Conservation (phyloP, 2,113 vertebrate genomes). For the Tiliqua scincoides region DNA sequence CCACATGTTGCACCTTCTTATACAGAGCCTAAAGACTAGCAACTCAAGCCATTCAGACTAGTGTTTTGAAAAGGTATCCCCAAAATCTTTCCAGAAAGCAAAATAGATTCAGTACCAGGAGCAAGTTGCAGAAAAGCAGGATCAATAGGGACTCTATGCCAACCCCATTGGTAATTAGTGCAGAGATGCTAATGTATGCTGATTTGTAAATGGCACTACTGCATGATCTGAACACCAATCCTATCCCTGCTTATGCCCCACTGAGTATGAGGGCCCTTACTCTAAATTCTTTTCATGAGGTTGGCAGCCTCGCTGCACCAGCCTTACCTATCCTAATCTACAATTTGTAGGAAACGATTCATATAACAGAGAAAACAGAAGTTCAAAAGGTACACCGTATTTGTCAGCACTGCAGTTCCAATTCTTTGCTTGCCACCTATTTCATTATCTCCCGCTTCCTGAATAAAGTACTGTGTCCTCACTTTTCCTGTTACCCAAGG, state of each 20-base stretch:
- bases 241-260: neutral
- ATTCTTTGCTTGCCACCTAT: conserved; percentile 59
- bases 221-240: neutral
- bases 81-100: neutral
- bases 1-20: neutral
- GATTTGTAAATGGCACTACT: neutral
- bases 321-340: neutral
- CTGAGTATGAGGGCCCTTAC: neutral
- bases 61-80: neutral
- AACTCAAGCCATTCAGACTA: neutral
- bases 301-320: no score
- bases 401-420: conserved; percentile 44
- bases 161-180: neutral
- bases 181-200: neutral
- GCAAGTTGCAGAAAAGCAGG: neutral
- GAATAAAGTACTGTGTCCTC: conserved; percentile 67
- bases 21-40: neutral
- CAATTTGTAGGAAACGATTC: conserved; percentile 22
- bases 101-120: neutral
- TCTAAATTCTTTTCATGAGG: no score
- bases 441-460: conserved; percentile 77
- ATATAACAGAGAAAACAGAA: conserved; percentile 28
- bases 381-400: conserved; percentile 55
- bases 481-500: conserved; percentile 81
- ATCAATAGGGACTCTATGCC: no score